Evolutionary conservation across 2,113 vertebrate genomes (phyloP).

Genomic region (Eulemur macaco): DNA sequence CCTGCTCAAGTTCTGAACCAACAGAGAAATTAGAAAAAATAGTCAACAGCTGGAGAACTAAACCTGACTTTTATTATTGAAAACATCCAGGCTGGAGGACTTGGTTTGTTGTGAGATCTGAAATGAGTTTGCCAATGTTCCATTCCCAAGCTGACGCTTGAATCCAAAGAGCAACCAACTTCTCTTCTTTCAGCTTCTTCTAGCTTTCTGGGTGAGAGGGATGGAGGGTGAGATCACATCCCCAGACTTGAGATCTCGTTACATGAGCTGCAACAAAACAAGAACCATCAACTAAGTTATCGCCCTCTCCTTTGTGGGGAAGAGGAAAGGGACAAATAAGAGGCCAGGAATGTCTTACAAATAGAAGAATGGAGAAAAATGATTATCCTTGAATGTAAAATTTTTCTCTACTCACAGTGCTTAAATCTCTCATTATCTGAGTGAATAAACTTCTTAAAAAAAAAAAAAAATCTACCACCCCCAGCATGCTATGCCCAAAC

Average conservation of each 20-base stretch:
- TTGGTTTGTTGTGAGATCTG: accelerated
- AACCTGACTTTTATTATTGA: accelerated
- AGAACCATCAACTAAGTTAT: not conserved
- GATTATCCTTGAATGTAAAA: not conserved
- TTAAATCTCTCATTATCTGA: not conserved
- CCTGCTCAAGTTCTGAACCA: not conserved
- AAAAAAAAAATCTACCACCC: not conserved
- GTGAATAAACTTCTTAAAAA: not conserved
- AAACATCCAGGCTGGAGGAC: too few relatives aligned
- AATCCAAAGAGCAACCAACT: accelerated
- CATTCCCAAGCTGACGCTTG: not conserved
- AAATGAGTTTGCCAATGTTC: accelerated
- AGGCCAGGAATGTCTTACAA: not conserved
- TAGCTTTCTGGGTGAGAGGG: not conserved
- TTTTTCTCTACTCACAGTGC: not conserved
- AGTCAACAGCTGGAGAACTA: not conserved
- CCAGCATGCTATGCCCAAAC: not conserved
- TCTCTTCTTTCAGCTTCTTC: too few relatives aligned
- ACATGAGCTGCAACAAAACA: not conserved
- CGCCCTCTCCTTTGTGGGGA: not conserved
- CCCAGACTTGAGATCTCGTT: not conserved
- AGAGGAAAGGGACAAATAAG: not conserved
- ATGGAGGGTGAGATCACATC: accelerated
- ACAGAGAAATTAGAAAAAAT: not conserved
- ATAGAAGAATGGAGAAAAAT: too few relatives aligned